A percentile compares a stretch with the other conserved stretches of the same genome.
These are phyloP conservation scores for Pyrrhia umbra DNA, from an alignment of 2,888 invertebrate genomes.

Conservation along the genomic window DNA sequence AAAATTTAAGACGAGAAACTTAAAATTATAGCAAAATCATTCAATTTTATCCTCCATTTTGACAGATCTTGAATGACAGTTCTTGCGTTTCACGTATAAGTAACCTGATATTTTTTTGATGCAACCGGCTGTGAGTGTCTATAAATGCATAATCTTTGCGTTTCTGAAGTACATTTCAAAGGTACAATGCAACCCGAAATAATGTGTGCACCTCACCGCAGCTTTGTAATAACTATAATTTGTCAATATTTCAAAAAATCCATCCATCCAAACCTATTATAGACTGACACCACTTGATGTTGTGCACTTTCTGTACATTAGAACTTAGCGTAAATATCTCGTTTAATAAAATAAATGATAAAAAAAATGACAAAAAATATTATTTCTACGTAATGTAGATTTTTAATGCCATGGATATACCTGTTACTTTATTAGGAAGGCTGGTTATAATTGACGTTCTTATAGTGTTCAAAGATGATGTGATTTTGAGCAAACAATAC, in stretches of 20 bases:
- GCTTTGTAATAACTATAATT: conserved; percentile 69
- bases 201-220: conserved; percentile 38
- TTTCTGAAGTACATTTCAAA: no score
- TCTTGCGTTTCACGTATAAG: no score
- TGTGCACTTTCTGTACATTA: conserved; percentile 88
- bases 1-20: no score
- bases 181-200: background rate
- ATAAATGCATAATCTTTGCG: no score
- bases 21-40: no score
- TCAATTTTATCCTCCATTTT: no score
- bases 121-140: no score
- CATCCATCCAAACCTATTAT: conserved; percentile 87
- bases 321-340: conserved; percentile 79
- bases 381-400: conserved; percentile 67
- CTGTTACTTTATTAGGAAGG: conserved; percentile 55
- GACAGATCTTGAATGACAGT: no score
- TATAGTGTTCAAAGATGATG: conserved; percentile 24
- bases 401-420: conserved; percentile 67
- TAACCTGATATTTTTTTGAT: no score
- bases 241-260: conserved; percentile 78
- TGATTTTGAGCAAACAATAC: conserved; percentile 24
- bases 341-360: conserved; percentile 71
- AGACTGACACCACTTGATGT: conserved; percentile 89
- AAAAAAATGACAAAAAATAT: conserved; percentile 71
- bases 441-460: conserved; percentile 45